Evolutionary conservation across 2,888 invertebrate species (phyloP).

Genomic region (Heliconius ismenius): DNA sequence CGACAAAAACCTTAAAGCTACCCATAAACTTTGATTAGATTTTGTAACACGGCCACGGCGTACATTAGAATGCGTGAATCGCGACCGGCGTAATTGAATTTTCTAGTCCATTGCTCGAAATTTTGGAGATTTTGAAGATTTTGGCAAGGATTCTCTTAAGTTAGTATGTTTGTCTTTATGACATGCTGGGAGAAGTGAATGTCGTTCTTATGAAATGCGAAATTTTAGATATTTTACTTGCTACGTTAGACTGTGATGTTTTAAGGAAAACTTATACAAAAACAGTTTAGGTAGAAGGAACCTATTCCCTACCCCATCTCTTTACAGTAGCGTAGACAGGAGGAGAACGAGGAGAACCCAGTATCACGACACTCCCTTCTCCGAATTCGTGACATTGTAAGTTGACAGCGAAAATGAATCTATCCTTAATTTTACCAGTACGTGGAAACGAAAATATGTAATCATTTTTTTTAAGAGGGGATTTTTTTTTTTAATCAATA

Average conservation of each 20-base stretch:
- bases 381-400: too few species aligned
- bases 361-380: too few species aligned
- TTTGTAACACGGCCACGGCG: constrained; percentile 63
- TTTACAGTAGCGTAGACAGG: too few species aligned
- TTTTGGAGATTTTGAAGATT: constrained; percentile 61
- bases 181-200: neutral
- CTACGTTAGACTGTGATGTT: neutral
- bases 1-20: constrained; percentile 73
- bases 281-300: neutral
- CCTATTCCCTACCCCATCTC: too few species aligned
- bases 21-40: constrained; percentile 81
- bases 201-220: neutral
- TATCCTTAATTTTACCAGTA: neutral
- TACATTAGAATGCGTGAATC: constrained; percentile 79
- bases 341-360: too few species aligned
- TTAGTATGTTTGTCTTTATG: constrained; percentile 37
- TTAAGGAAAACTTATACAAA: neutral
- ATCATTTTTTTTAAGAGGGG: neutral
- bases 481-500: neutral
- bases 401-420: neutral
- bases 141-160: constrained; percentile 47
- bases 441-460: neutral
- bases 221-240: constrained; percentile 7
- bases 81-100: constrained; percentile 76
- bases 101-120: constrained; percentile 75